Evolutionary conservation across 2,797 vertebrate genomes (phyloP).

Genomic region (Acipenser transmontanus): DNA sequence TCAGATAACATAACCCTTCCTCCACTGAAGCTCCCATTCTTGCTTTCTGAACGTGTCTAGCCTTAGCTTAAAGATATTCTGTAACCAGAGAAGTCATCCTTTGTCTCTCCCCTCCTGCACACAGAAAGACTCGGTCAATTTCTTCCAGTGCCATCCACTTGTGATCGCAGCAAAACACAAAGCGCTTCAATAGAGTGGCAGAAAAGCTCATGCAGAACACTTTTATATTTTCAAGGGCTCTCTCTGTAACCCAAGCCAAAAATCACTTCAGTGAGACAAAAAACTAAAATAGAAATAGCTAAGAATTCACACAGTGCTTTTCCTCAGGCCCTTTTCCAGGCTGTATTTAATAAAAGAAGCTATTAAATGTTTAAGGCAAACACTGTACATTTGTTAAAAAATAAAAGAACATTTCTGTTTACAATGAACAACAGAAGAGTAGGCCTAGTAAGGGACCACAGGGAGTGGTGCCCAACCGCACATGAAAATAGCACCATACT

Average conservation of each 20-base stretch:
- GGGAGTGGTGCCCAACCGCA: too few relatives aligned
- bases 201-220: neutral
- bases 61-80: neutral
- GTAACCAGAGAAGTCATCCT: slow-evolving; percentile 11
- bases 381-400: too few relatives aligned
- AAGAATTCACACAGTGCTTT: neutral
- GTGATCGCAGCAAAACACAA: slow-evolving; percentile 32
- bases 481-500: too few relatives aligned
- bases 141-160: slow-evolving; percentile 20
- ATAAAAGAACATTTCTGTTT: too few relatives aligned
- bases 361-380: too few relatives aligned
- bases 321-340: neutral
- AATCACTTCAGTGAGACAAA: neutral
- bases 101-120: neutral
- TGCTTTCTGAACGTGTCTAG: neutral
- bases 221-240: neutral
- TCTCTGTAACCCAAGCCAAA: neutral
- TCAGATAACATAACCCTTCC: slow-evolving; percentile 3
- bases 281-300: neutral
- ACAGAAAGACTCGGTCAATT: slow-evolving; percentile 17
- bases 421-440: too few relatives aligned
- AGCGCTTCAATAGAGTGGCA: slow-evolving; percentile 11
- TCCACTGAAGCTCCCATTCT: neutral
- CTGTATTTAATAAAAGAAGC: neutral
- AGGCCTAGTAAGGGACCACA: too few relatives aligned